These are phyloP conservation scores for Stenoptilia bipunctidactyla DNA, from an alignment of 2,888 invertebrate species.

Conservation along the genomic window DNA sequence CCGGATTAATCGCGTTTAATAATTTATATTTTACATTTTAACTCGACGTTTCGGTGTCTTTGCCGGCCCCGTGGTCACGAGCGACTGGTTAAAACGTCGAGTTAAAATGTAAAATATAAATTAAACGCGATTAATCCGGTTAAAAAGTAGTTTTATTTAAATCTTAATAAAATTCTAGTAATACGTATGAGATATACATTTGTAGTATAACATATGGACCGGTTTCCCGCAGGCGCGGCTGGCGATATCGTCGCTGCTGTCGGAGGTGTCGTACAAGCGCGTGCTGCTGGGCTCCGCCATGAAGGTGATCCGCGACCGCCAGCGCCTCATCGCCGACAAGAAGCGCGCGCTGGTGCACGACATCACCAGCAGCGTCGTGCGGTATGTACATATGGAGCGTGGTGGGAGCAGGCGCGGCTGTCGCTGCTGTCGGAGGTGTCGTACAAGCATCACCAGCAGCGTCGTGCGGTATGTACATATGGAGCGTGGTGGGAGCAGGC, in stretches of 20 bases:
- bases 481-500: slow-evolving; percentile 41
- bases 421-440: slow-evolving; percentile 64
- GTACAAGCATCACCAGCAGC: slow-evolving; percentile 87
- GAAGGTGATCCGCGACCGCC: slow-evolving; percentile 87
- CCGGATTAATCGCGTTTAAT: too few relatives aligned
- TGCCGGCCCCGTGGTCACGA: too few relatives aligned
- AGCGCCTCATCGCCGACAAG: slow-evolving; percentile 86
- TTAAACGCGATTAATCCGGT: too few relatives aligned
- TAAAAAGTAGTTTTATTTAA: too few relatives aligned
- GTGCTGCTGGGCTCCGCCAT: slow-evolving; percentile 81
- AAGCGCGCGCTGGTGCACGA: slow-evolving; percentile 88
- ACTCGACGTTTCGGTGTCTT: too few relatives aligned
- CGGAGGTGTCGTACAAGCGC: slow-evolving; percentile 78
- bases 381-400: slow-evolving; percentile 68
- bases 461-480: slow-evolving; percentile 82
- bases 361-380: slow-evolving; percentile 88
- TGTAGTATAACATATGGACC: too few relatives aligned
- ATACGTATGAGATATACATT: too few relatives aligned
- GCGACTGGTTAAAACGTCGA: too few relatives aligned
- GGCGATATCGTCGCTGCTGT: slow-evolving; percentile 46
- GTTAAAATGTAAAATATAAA: too few relatives aligned
- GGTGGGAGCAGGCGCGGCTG: slow-evolving; percentile 49
- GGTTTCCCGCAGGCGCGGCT: slow-evolving; percentile 67
- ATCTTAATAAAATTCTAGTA: too few relatives aligned
- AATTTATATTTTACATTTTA: too few relatives aligned